Percentiles rank a stretch among this genome's conserved stretches.
phyloP scores from a whole-genome alignment of 2,113 vertebrate species.

The Saccopteryx bilineata region DNA sequence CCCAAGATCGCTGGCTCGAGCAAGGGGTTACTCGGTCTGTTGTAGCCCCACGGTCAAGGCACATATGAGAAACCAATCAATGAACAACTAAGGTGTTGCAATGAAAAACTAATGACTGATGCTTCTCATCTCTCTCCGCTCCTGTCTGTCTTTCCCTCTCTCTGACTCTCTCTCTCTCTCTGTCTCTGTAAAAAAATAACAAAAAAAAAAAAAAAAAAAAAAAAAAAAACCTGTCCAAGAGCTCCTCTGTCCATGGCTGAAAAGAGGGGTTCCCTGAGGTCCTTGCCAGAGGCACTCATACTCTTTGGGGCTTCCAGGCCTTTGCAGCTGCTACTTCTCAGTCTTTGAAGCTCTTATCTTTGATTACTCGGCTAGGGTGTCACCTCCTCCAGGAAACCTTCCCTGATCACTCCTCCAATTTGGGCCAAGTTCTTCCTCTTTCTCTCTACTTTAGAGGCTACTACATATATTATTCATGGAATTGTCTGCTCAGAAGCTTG shows the following conservation, averaged over 20 bases:
- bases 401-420: background rate
- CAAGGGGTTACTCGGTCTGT: too few species aligned
- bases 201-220: too few species aligned
- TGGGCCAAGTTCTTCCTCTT: background rate
- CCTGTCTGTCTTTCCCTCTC: too few species aligned
- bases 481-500: background rate
- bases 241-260: background rate
- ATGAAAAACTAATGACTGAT: too few species aligned
- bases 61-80: too few species aligned
- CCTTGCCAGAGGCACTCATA: background rate
- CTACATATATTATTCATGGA: background rate
- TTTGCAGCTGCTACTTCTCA: background rate
- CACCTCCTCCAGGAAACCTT: conserved; percentile 31
- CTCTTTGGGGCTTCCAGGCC: background rate
- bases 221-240: background rate
- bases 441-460: background rate
- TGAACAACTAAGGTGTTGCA: too few species aligned
- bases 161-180: too few species aligned
- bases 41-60: too few species aligned
- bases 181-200: too few species aligned
- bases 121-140: too few species aligned
- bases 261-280: background rate
- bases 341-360: background rate
- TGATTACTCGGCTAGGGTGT: background rate
- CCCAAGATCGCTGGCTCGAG: too few species aligned